These are phyloP conservation scores for Tachypleus tridentatus DNA, from an alignment of 1,140 invertebrate species.

Conservation along the genomic window DNA sequence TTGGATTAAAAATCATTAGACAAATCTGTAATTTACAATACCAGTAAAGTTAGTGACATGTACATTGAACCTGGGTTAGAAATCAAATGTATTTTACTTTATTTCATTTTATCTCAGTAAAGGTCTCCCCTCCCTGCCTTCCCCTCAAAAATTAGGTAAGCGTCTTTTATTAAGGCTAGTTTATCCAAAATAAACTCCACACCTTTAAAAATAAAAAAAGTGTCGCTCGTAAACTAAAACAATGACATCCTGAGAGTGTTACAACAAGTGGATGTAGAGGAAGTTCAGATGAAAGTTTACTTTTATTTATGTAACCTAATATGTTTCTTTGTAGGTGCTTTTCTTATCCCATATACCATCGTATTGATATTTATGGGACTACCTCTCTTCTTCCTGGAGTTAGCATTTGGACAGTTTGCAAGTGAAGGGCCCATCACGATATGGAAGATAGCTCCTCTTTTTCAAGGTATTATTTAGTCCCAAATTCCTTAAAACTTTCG, in stretches of 20 bases:
- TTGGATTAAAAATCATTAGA: too few species aligned
- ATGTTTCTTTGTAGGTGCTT: constrained; percentile 57
- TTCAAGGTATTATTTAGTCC: constrained; percentile 36
- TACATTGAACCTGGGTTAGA: too few species aligned
- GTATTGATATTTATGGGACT: constrained; percentile 88
- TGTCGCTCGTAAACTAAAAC: not conserved
- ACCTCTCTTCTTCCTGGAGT: constrained; percentile 73
- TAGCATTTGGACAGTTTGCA: constrained; percentile 42
- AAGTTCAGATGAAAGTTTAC: too few species aligned
- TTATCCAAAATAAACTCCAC: too few species aligned
- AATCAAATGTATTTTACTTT: too few species aligned
- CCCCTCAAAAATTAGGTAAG: too few species aligned
- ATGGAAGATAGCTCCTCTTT: constrained; percentile 47
- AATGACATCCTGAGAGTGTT: not conserved
- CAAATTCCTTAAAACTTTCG: not conserved
- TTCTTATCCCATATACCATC: constrained; percentile 89
- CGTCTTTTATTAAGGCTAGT: too few species aligned
- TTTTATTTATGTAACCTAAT: not conserved
- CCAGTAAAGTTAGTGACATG: too few species aligned
- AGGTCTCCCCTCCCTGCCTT: too few species aligned
- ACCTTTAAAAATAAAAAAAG: not conserved
- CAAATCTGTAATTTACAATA: too few species aligned
- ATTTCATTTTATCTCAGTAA: too few species aligned
- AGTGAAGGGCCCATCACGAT: constrained; percentile 41
- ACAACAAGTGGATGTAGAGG: too few species aligned